Conservation (phyloP, 1,140 invertebrate genomes). For the Dinoponera quadriceps region DNA sequence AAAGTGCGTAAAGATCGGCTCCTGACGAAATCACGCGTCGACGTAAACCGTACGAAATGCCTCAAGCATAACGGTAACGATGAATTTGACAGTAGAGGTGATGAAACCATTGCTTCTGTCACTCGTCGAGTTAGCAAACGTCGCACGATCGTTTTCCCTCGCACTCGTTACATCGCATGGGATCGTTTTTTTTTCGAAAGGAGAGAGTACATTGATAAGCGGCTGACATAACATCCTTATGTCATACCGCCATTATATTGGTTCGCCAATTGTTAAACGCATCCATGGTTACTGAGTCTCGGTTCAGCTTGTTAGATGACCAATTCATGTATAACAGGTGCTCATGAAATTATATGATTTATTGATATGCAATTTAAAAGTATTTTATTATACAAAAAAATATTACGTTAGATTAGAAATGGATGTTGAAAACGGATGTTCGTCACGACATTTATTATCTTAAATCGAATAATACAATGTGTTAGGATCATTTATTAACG, state of each 20-base stretch:
- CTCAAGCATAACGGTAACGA: constrained; percentile 38
- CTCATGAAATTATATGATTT: background rate
- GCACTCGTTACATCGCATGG: constrained; percentile 61
- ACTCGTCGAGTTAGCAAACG: constrained; percentile 57
- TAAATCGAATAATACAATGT: constrained; percentile 14
- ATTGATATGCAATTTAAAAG: constrained; percentile 15
- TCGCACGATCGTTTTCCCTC: constrained; percentile 28
- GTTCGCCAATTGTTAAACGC: constrained; percentile 76
- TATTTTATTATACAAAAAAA: constrained; percentile 11
- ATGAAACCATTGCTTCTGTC: constrained; percentile 65
- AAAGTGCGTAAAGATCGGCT: constrained; percentile 28
- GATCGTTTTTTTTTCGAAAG: constrained; percentile 28
- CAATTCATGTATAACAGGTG: constrained; percentile 48
- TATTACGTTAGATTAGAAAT: background rate
- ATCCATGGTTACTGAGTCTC: constrained; percentile 71
- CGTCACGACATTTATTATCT: background rate
- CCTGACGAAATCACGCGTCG: constrained; percentile 7
- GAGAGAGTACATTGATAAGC: constrained; percentile 42
- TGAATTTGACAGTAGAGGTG: constrained; percentile 40
- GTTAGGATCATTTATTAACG: background rate
- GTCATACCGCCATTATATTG: constrained; percentile 37
- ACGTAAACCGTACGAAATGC: constrained; percentile 4
- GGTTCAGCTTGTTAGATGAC: background rate
- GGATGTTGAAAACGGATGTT: too few species aligned
- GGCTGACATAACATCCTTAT: constrained; percentile 46